These are phyloP conservation scores for Eospalax fontanierii DNA, from an alignment of 2,797 vertebrate genomes.

Conservation along the genomic window DNA sequence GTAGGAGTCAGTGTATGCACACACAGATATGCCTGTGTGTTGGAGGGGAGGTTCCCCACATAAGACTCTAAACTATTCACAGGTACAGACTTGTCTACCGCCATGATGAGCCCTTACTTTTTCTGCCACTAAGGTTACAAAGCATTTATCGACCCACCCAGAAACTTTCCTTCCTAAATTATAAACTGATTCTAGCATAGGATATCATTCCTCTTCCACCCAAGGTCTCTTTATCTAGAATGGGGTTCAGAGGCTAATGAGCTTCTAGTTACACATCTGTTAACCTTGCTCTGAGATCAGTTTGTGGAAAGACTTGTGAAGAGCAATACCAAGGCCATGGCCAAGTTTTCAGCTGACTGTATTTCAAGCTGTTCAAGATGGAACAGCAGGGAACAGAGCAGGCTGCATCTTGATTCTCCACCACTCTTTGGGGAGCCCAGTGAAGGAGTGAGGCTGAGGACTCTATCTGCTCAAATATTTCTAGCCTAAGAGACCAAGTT, in stretches of 20 bases:
- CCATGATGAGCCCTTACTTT: not conserved
- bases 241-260: not conserved
- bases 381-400: not conserved
- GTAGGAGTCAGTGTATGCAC: fast-evolving
- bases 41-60: not conserved
- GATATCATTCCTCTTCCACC: not conserved
- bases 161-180: not conserved
- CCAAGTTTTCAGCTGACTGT: not conserved
- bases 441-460: not conserved
- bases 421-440: not conserved
- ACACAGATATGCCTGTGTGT: not conserved
- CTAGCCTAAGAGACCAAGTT: not conserved
- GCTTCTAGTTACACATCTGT: not conserved
- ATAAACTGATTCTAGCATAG: not conserved
- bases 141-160: not conserved
- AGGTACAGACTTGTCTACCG: not conserved
- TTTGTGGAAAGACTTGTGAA: not conserved
- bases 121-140: not conserved
- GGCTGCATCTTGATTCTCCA: too few relatives aligned
- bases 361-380: not conserved
- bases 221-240: not conserved
- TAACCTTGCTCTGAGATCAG: not conserved
- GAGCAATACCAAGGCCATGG: not conserved
- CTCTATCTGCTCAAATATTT: not conserved
- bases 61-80: not conserved